Base-by-base conservation (phyloP, 2,113 vertebrate genomes). In the Colinus virginianus region DNA sequence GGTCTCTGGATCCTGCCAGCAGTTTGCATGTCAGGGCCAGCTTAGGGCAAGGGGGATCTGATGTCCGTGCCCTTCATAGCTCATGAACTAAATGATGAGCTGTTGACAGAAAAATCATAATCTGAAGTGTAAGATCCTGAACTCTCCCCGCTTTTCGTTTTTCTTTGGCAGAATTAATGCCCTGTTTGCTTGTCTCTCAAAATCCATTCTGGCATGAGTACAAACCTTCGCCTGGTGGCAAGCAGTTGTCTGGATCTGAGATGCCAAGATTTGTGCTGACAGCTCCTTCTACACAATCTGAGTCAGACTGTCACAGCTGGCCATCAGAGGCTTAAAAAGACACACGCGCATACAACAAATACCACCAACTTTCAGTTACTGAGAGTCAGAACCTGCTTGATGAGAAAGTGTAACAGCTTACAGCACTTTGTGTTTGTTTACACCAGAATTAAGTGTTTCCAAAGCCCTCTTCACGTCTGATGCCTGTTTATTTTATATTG, bases 261-360 rank as follows among this genome's bases (percentile, higher is more conserved):
- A 97, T 97, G 96, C 97, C 97, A 98, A 94, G 93, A 97, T 95
- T 96, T 97, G 96, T 97, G 97, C 97, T 98, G 98, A 97, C 97
- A 98, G 97, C 91, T 96, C 92, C 95, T 97, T 97, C 97, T 96
- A 97, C 83, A 81, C 95, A 96, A 78, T 97, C 96, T 96, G 92
- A 97, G 83, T 93, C 95, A 96, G 97, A 87, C 96, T 97, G 96
- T 97, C 78, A 70, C 95, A 96, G 96, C 96, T 96, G 95, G 96
- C 95, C 95, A 97, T 97, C 97, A 97, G 94, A 40, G 78, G 93
- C 96, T 96, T 97, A 87, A 94, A 97, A 96, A 94, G 95, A 87
- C 90, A 76, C 91, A 23, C 75, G 36, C 71, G 46, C 9, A 11
- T 89, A 86, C 95, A 92, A 90, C 78, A 78, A 90, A 79, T 93